Conservation (phyloP, 2,797 vertebrate species). For the Discoglossus pictus region DNA sequence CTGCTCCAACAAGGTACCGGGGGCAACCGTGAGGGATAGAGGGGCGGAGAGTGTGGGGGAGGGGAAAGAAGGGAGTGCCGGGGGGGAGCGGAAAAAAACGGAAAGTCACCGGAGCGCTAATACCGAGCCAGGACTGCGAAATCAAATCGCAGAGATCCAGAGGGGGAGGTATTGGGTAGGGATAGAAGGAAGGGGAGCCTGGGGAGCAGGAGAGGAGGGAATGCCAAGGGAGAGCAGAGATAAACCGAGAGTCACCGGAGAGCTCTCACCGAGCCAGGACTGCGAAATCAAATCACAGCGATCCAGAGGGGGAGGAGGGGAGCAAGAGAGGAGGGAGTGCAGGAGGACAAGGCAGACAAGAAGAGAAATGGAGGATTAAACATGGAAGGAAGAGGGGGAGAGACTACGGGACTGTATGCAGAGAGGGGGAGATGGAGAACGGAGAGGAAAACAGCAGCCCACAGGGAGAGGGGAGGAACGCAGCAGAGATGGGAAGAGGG, state of each 20-base stretch:
- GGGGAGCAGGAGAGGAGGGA: background rate
- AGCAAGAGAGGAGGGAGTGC: background rate
- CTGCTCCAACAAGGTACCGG: conserved; percentile 40
- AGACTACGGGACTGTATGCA: background rate
- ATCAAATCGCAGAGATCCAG: too few species aligned
- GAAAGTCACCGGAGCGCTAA: too few species aligned
- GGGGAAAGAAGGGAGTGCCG: too few species aligned
- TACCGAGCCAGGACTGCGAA: too few species aligned
- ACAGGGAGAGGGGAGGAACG: too few species aligned
- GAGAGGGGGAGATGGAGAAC: background rate
- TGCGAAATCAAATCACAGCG: too few species aligned
- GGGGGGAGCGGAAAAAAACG: too few species aligned
- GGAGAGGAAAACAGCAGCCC: too few species aligned
- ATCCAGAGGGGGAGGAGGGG: background rate
- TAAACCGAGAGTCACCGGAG: background rate
- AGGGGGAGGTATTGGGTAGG: too few species aligned
- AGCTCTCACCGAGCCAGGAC: too few species aligned
- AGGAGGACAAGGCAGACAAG: background rate
- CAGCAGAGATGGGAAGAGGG: background rate
- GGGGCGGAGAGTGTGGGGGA: background rate
- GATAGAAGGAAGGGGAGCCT: background rate
- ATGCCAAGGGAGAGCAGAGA: background rate
- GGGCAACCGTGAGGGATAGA: conserved; percentile 15
- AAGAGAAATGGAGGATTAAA: background rate
- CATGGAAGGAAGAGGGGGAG: background rate